A percentile compares a stretch with the other conserved stretches of the same genome.
Conservation (phyloP, 2,797 vertebrate species). For the Taenioides sp. region DNA sequence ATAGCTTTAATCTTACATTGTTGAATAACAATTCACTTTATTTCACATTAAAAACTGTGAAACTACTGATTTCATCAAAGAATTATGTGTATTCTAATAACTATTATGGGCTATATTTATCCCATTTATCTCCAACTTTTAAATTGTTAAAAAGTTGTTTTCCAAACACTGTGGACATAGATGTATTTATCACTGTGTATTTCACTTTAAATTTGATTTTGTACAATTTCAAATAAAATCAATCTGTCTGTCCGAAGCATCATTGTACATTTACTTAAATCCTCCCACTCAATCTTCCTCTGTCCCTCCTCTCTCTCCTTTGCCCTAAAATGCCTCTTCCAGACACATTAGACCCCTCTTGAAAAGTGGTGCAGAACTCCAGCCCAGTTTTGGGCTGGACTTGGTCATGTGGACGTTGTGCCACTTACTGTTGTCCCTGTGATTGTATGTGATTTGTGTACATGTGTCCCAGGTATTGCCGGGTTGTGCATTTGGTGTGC, state of each 20-base stretch:
- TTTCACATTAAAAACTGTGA: background rate
- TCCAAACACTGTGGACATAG: background rate
- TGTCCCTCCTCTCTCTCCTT: slow-evolving; percentile 38
- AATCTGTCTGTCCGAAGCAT: slow-evolving; percentile 85
- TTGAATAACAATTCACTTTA: background rate
- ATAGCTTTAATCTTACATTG: too few relatives aligned
- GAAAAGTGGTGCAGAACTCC: slow-evolving; percentile 56
- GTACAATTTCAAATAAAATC: slow-evolving; percentile 68
- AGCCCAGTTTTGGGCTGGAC: slow-evolving; percentile 45
- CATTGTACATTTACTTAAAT: slow-evolving; percentile 63
- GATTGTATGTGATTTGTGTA: slow-evolving; percentile 25
- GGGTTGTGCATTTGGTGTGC: slow-evolving; percentile 28
- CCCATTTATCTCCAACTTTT: background rate
- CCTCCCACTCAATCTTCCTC: slow-evolving; percentile 40
- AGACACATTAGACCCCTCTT: slow-evolving; percentile 56
- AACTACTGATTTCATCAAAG: background rate
- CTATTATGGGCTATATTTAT: background rate
- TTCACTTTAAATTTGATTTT: background rate
- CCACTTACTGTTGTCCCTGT: slow-evolving; percentile 13
- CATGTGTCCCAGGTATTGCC: slow-evolving; percentile 39
- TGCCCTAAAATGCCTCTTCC: slow-evolving; percentile 66
- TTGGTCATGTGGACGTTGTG: slow-evolving; percentile 23
- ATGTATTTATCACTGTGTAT: background rate
- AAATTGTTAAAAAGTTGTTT: background rate
- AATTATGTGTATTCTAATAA: slow-evolving; percentile 5